phyloP scores from a whole-genome alignment of 2,113 vertebrate genomes.

The Perca schrenkii region DNA sequence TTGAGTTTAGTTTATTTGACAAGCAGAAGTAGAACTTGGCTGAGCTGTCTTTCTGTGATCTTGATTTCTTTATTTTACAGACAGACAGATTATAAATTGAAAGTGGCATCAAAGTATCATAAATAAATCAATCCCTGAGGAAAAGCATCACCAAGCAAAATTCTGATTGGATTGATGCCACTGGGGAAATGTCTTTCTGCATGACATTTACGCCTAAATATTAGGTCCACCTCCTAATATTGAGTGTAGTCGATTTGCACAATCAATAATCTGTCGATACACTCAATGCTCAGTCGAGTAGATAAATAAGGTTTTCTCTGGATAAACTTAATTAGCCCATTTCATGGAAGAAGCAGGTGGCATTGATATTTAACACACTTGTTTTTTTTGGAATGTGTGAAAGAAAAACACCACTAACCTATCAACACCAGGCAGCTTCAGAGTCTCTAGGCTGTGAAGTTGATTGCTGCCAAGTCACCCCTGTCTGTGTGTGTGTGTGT shows the following conservation, averaged over 20 bases:
- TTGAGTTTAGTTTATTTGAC: constrained; percentile 44
- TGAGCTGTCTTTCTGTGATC: neutral
- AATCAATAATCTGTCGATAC: constrained; percentile 35
- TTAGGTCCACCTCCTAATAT: neutral
- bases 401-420: constrained; percentile 63
- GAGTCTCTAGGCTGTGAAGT: constrained; percentile 45
- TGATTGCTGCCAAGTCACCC: constrained; percentile 42
- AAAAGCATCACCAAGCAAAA: neutral
- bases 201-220: constrained; percentile 20
- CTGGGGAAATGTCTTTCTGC: constrained; percentile 4
- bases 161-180: constrained; percentile 12
- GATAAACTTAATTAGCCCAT: constrained; percentile 51
- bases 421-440: constrained; percentile 68
- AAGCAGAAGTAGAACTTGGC: constrained; percentile 21
- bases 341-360: constrained; percentile 51
- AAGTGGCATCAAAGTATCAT: constrained; percentile 40
- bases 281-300: neutral
- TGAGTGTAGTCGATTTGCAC: neutral
- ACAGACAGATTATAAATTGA: constrained; percentile 39
- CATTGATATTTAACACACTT: constrained; percentile 37
- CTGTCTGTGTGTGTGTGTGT: neutral
- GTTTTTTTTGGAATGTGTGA: constrained; percentile 43
- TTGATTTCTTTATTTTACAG: constrained; percentile 13
- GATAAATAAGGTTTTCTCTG: constrained; percentile 26
- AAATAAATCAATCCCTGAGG: constrained; percentile 20